Percentiles rank a stretch among this genome's conserved stretches.
phyloP scores from a whole-genome alignment of 2,797 vertebrate species.

The Siniperca obscura region DNA sequence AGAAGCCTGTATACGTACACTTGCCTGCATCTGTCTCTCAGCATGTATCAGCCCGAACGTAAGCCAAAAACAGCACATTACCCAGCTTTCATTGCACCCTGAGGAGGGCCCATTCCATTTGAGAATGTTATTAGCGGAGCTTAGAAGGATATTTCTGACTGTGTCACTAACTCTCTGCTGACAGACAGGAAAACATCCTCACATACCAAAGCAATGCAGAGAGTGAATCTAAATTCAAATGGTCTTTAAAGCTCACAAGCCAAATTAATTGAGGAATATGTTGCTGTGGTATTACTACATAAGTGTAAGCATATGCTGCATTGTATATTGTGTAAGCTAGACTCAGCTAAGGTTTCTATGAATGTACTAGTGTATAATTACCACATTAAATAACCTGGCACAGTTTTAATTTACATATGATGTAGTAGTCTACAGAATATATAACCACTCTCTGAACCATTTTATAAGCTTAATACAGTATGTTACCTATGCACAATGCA shows the following conservation, averaged over 20 bases:
- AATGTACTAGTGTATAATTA: neutral
- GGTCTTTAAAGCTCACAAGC: constrained; percentile 15
- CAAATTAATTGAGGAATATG: constrained; percentile 25
- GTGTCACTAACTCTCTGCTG: constrained; percentile 64
- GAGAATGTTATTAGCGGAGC: constrained; percentile 71
- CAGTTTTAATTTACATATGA: neutral
- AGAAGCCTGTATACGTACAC: constrained; percentile 28
- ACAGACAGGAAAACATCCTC: constrained; percentile 64
- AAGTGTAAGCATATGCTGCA: neutral
- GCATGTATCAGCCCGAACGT: constrained; percentile 39
- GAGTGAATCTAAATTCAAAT: constrained; percentile 24
- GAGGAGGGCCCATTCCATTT: constrained; percentile 63
- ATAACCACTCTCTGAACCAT: neutral
- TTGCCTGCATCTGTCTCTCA: constrained; percentile 61
- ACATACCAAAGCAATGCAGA: constrained; percentile 39
- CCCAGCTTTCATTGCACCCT: constrained; percentile 68
- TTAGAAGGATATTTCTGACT: constrained; percentile 72
- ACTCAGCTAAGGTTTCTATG: neutral
- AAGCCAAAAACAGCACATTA: constrained; percentile 77
- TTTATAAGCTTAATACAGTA: neutral
- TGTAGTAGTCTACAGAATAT: neutral
- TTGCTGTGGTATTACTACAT: neutral
- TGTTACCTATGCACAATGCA: neutral
- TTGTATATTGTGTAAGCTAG: neutral
- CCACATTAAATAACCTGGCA: neutral